These are phyloP conservation scores for Phallusia fumigata DNA, from an alignment of 23 tunicate species.

Conservation along the genomic window DNA sequence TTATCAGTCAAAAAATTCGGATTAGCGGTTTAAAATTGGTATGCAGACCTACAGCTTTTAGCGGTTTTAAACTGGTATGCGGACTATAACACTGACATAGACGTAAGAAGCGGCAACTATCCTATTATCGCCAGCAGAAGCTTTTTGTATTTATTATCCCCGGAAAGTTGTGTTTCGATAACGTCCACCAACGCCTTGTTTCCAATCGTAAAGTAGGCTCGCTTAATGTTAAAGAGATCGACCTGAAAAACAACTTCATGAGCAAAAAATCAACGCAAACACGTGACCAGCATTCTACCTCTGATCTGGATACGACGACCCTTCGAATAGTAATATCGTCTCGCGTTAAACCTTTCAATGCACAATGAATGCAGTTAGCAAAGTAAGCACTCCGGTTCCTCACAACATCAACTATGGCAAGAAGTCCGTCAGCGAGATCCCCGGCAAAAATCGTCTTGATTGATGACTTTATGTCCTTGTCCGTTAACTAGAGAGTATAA, in stretches of 20 bases:
- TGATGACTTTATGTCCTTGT: background rate
- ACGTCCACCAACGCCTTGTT: background rate
- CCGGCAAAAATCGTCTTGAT: slow-evolving; percentile 28
- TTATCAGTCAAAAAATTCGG: too few relatives aligned
- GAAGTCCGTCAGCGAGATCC: slow-evolving; percentile 22
- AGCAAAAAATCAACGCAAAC: background rate
- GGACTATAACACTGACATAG: too few relatives aligned
- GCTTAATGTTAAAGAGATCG: background rate
- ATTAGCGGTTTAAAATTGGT: too few relatives aligned
- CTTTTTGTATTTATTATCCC: background rate
- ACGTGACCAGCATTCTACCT: too few relatives aligned
- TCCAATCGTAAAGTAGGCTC: background rate
- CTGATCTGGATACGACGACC: slow-evolving; percentile 23
- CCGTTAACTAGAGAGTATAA: background rate
- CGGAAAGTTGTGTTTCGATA: background rate
- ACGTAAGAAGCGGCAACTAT: background rate
- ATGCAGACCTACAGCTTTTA: too few relatives aligned
- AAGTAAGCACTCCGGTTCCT: slow-evolving; percentile 17
- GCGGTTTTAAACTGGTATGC: too few relatives aligned
- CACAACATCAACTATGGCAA: slow-evolving; percentile 26
- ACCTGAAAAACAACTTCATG: background rate
- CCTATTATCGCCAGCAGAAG: background rate
- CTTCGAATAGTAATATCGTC: slow-evolving; percentile 26
- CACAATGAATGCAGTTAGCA: slow-evolving; percentile 20
- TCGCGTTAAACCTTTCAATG: slow-evolving; percentile 25